Conservation (phyloP, 2,113 vertebrate species). For the Ophiodon elongatus region DNA sequence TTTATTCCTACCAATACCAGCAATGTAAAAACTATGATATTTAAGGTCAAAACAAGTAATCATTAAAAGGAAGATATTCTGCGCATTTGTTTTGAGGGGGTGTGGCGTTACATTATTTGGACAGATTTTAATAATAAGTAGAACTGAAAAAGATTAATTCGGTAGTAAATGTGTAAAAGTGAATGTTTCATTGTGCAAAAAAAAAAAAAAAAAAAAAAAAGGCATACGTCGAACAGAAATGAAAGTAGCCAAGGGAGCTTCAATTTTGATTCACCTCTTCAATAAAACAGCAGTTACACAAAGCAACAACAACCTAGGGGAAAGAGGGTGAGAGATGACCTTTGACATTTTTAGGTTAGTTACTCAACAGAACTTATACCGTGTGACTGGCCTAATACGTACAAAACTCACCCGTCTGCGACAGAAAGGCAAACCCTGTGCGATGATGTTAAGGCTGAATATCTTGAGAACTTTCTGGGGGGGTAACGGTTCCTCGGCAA, state of each 20-base stretch:
- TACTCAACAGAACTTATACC: slow-evolving; percentile 9
- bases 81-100: background rate
- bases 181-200: background rate
- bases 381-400: no score
- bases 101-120: background rate
- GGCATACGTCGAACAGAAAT: background rate
- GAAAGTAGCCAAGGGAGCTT: background rate
- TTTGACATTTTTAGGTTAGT: slow-evolving; percentile 58
- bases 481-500: slow-evolving; percentile 86
- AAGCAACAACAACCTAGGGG: slow-evolving; percentile 5
- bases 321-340: slow-evolving; percentile 36
- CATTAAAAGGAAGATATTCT: background rate
- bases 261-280: background rate
- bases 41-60: background rate
- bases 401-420: slow-evolving; percentile 91
- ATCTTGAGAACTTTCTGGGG: slow-evolving; percentile 96
- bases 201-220: background rate
- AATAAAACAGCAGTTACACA: background rate
- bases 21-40: background rate
- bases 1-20: background rate
- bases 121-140: background rate
- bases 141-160: background rate
- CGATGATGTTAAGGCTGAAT: slow-evolving; percentile 99
- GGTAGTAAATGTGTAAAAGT: background rate
- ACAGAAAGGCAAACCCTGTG: slow-evolving; percentile 96